Percentiles rank a stretch among this genome's conserved stretches.
Evolutionary conservation across 2,888 invertebrate species (phyloP).

Genomic region (Tenodera sinensis): DNA sequence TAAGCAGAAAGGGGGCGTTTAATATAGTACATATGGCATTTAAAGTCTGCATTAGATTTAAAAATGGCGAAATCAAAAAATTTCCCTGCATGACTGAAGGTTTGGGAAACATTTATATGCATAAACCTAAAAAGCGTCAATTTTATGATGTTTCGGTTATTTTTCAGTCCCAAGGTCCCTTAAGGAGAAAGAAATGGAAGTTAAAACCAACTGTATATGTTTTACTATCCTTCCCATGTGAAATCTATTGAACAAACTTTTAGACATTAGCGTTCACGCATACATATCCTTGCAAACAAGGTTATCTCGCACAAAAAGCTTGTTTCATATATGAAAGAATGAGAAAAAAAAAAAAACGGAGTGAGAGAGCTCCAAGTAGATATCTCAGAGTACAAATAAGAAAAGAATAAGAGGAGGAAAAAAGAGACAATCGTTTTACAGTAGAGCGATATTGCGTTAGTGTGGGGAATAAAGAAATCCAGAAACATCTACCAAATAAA

Average conservation of each 20-base stretch:
- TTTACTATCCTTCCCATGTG: background rate
- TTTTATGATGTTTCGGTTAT: too few species aligned
- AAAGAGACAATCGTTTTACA: background rate
- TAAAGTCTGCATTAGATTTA: too few species aligned
- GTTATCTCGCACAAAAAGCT: background rate
- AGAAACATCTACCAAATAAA: background rate
- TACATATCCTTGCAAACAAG: background rate
- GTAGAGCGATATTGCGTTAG: background rate
- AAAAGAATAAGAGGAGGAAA: background rate
- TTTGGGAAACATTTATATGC: too few species aligned
- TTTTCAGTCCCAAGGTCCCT: too few species aligned
- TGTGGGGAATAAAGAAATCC: background rate
- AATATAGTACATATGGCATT: too few species aligned
- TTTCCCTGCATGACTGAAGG: too few species aligned
- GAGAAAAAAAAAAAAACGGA: too few species aligned
- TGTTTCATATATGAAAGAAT: background rate
- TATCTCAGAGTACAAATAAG: background rate
- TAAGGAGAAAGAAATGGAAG: too few species aligned
- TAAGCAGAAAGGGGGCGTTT: too few species aligned
- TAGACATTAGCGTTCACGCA: background rate
- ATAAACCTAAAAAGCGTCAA: too few species aligned
- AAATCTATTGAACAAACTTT: background rate
- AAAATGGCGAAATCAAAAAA: too few species aligned
- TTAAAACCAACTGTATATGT: background rate
- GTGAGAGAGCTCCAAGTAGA: background rate